A percentile compares a stretch with the other conserved stretches of the same genome.
These are phyloP conservation scores for Varecia variegata DNA, from an alignment of 2,797 vertebrate genomes.

Conservation along the genomic window DNA sequence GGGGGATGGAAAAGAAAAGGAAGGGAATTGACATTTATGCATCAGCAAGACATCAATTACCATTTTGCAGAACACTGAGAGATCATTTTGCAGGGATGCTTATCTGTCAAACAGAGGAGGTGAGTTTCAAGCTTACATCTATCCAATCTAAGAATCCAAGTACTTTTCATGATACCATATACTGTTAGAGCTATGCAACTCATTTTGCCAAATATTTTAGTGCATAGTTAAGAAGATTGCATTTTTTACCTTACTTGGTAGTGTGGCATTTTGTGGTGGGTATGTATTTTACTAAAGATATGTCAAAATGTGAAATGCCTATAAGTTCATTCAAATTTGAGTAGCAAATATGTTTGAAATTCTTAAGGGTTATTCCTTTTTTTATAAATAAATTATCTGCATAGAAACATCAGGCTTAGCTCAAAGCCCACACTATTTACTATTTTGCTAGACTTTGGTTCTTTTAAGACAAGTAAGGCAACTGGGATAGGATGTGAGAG, in stretches of 20 bases:
- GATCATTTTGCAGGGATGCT: neutral
- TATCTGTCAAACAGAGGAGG: neutral
- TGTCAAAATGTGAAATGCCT: neutral
- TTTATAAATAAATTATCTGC: neutral
- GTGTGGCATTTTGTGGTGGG: neutral
- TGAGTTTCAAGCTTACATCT: neutral
- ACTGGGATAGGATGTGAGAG: neutral
- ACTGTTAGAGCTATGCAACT: neutral
- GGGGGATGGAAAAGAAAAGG: neutral
- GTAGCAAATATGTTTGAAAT: neutral
- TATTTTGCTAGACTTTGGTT: neutral
- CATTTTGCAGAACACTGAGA: neutral
- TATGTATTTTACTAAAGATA: neutral
- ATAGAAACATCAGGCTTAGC: neutral
- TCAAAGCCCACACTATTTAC: neutral
- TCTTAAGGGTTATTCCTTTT: neutral
- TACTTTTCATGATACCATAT: neutral
- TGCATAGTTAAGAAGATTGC: neutral
- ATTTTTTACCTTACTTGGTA: neutral
- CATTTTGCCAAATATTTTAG: neutral
- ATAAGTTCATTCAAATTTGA: neutral
- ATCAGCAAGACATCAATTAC: neutral
- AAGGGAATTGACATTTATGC: neutral
- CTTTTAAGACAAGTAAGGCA: neutral
- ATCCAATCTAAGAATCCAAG: neutral